A percentile compares a stretch with the other conserved stretches of the same genome.
These are phyloP conservation scores for Caenorhabditis sp. DNA, from an alignment of 2,888 invertebrate species.

Conservation along the genomic window DNA sequence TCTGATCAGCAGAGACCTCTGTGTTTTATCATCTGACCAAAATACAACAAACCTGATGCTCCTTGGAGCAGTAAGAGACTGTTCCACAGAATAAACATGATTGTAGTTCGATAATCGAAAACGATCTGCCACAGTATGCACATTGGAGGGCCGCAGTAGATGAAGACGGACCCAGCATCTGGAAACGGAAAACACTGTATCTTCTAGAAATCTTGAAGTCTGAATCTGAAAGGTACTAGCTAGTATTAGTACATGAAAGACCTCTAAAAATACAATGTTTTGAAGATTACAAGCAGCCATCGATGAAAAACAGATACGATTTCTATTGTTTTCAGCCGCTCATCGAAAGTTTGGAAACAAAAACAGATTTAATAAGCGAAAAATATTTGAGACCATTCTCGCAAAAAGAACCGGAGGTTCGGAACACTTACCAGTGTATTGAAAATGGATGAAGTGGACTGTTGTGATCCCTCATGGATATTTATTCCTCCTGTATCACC, in stretches of 20 bases:
- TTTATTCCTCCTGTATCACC: constrained; percentile 41
- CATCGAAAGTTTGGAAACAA: no score
- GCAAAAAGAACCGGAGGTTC: no score
- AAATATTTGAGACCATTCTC: background rate
- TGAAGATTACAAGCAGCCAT: no score
- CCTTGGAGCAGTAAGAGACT: constrained; percentile 69
- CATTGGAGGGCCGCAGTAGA: constrained; percentile 35
- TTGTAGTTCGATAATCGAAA: constrained; percentile 35
- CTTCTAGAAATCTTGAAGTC: no score
- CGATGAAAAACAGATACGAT: no score
- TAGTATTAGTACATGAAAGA: no score
- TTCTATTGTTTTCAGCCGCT: no score
- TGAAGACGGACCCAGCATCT: constrained; percentile 46
- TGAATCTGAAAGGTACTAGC: no score
- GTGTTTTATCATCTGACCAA: constrained; percentile 39
- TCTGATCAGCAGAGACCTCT: constrained; percentile 41
- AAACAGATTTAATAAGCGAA: no score
- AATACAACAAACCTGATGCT: constrained; percentile 69
- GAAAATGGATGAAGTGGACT: constrained; percentile 28
- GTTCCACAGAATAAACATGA: constrained; percentile 68
- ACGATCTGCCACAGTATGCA: constrained; percentile 29
- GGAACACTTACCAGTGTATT: constrained; percentile 35
- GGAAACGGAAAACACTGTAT: background rate
- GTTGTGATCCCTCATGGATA: constrained; percentile 21
- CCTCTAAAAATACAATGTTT: no score